Evolutionary conservation across 2,888 invertebrate species (phyloP).

Genomic region (Scaeva pyrastri): DNA sequence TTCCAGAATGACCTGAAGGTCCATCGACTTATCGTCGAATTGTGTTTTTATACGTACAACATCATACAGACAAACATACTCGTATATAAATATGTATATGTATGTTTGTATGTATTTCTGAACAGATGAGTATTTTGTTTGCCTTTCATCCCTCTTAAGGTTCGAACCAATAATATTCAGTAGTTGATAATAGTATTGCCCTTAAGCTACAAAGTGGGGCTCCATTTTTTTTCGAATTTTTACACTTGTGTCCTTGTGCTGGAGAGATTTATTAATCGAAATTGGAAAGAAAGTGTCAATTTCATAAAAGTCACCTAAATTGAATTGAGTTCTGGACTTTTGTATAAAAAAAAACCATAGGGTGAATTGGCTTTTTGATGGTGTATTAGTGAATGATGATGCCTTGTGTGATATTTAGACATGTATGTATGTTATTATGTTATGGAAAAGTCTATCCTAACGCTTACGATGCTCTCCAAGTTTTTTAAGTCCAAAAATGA

Average conservation of each 20-base stretch:
- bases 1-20: constrained; percentile 54
- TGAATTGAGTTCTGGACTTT: constrained; percentile 57
- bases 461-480: constrained; percentile 13
- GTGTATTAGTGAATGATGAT: constrained; percentile 1
- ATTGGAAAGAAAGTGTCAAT: constrained; percentile 79
- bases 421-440: constrained; percentile 1
- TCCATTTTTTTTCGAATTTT: constrained; percentile 43
- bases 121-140: constrained; percentile 63
- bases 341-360: constrained; percentile 44
- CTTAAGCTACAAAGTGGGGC: constrained; percentile 47
- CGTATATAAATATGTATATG: too few species aligned
- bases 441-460: constrained; percentile 22
- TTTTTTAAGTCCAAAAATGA: constrained; percentile 2
- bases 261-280: constrained; percentile 76
- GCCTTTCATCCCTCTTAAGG: constrained; percentile 15
- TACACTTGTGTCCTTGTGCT: constrained; percentile 35
- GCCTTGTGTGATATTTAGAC: constrained; percentile 1
- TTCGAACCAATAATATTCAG: constrained; percentile 39
- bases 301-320: constrained; percentile 76
- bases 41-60: constrained; percentile 42
- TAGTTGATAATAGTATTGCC: constrained; percentile 67
- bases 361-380: constrained; percentile 49
- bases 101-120: constrained; percentile 43
- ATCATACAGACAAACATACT: too few species aligned
- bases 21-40: constrained; percentile 36